Percentiles rank a stretch among this genome's conserved stretches.
Evolutionary conservation across 2,888 invertebrate species (phyloP).

Genomic region (Trichacis sp.): DNA sequence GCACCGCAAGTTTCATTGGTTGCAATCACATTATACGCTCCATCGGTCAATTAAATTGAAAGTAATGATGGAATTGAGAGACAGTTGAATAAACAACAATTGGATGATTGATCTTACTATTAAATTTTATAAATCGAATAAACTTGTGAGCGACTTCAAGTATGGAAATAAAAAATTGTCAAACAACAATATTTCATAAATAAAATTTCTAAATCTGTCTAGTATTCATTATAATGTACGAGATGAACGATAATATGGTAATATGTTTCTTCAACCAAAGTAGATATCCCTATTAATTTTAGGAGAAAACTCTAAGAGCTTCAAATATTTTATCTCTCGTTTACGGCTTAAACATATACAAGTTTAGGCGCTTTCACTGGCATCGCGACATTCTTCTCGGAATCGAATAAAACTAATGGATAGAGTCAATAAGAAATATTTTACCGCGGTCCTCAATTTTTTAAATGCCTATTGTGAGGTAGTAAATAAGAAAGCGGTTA

Average conservation of each 20-base stretch:
- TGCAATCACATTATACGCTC: conserved; percentile 1
- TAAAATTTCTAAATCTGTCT: too few relatives aligned
- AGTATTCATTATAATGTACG: too few relatives aligned
- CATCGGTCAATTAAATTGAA: not conserved
- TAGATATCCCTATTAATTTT: conserved; percentile 14
- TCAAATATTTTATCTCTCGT: conserved; percentile 22
- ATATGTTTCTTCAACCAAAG: too few relatives aligned
- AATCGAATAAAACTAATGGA: not conserved
- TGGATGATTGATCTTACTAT: too few relatives aligned
- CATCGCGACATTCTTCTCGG: conserved; percentile 28
- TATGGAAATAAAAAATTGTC: too few relatives aligned
- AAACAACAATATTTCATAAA: too few relatives aligned
- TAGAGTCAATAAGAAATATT: conserved; percentile 1
- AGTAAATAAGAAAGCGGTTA: not conserved
- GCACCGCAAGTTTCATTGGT: not conserved
- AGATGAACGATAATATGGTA: conserved; percentile 6
- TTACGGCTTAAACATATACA: too few relatives aligned
- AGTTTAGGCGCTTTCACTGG: conserved; percentile 42
- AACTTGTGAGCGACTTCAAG: not conserved
- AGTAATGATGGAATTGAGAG: too few relatives aligned
- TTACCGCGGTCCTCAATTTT: not conserved
- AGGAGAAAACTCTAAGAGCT: conserved; percentile 24
- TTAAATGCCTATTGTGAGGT: not conserved
- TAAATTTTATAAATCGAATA: too few relatives aligned
- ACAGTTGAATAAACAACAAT: too few relatives aligned